Conservation (phyloP, 2,113 vertebrate genomes). For the Sander vitreus region DNA sequence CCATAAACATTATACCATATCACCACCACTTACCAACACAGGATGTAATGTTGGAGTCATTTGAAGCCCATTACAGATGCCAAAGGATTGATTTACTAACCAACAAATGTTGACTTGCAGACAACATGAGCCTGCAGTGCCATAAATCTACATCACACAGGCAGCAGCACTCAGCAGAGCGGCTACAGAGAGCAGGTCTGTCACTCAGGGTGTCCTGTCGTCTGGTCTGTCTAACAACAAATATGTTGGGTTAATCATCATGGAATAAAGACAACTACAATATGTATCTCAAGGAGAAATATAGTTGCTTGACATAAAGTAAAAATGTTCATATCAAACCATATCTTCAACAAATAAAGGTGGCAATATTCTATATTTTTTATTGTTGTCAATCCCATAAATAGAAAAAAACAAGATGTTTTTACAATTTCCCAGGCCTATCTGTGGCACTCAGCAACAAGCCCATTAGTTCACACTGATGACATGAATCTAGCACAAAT, state of each 20-base stretch:
- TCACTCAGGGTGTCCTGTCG: background rate
- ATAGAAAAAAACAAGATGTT: background rate
- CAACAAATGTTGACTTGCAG: slow-evolving; percentile 22
- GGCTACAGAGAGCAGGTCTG: too few species aligned
- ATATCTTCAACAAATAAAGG: background rate
- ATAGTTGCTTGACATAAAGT: background rate
- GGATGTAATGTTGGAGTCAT: slow-evolving; percentile 6
- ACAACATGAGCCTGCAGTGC: slow-evolving; percentile 12
- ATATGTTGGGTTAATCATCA: background rate
- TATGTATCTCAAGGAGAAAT: slow-evolving; percentile 2
- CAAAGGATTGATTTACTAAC: slow-evolving; percentile 24
- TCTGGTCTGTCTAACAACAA: background rate
- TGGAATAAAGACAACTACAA: background rate
- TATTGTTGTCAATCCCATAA: background rate
- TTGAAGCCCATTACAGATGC: background rate
- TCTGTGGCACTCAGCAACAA: background rate
- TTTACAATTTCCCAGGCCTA: background rate
- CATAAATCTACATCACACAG: slow-evolving; percentile 8
- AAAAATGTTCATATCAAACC: background rate
- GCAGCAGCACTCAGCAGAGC: background rate
- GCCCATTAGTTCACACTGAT: background rate
- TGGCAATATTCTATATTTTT: too few species aligned
- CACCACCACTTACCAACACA: slow-evolving; percentile 1
- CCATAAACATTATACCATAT: slow-evolving; percentile 20
- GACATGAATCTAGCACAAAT: background rate